phyloP scores from a whole-genome alignment of 2,888 invertebrate genomes.

The Sphaerophoria taeniata region DNA sequence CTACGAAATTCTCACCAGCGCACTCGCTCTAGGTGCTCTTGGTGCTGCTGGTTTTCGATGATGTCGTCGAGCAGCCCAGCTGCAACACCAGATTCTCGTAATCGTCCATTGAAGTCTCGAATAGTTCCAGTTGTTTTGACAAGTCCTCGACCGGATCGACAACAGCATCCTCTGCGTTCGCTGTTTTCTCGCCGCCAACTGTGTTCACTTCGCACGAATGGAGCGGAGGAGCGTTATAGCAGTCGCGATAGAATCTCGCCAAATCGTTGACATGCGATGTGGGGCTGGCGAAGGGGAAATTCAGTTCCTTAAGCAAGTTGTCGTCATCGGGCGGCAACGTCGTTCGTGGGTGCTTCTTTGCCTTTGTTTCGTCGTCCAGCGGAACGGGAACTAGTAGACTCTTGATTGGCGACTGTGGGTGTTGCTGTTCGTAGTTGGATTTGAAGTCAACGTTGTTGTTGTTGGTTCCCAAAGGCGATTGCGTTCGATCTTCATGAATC shows the following conservation, averaged over 20 bases:
- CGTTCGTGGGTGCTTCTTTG: constrained; percentile 68
- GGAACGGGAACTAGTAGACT: constrained; percentile 79
- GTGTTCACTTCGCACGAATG: constrained; percentile 75
- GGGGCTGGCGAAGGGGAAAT: constrained; percentile 83
- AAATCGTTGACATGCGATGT: constrained; percentile 82
- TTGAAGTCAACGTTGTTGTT: constrained; percentile 75
- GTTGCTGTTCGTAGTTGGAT: constrained; percentile 73
- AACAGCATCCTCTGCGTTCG: constrained; percentile 19
- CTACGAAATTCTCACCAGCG: neutral
- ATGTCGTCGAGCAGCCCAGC: constrained; percentile 79
- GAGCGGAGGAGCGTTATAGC: constrained; percentile 82
- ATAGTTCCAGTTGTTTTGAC: constrained; percentile 82
- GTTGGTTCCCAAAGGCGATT: constrained; percentile 57
- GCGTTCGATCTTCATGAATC: constrained; percentile 66
- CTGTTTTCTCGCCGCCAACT: neutral
- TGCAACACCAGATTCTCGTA: constrained; percentile 83
- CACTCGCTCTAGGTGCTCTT: constrained; percentile 46
- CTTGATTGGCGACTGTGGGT: constrained; percentile 78
- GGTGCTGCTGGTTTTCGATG: constrained; percentile 80
- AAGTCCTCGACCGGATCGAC: constrained; percentile 79
- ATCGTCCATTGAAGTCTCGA: constrained; percentile 82
- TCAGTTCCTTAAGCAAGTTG: constrained; percentile 81
- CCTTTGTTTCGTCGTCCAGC: constrained; percentile 50
- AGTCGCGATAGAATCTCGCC: constrained; percentile 83
- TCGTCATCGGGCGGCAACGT: constrained; percentile 80